Base-by-base conservation (phyloP, 2,113 vertebrate genomes). In the Nematolebias whitei region DNA sequence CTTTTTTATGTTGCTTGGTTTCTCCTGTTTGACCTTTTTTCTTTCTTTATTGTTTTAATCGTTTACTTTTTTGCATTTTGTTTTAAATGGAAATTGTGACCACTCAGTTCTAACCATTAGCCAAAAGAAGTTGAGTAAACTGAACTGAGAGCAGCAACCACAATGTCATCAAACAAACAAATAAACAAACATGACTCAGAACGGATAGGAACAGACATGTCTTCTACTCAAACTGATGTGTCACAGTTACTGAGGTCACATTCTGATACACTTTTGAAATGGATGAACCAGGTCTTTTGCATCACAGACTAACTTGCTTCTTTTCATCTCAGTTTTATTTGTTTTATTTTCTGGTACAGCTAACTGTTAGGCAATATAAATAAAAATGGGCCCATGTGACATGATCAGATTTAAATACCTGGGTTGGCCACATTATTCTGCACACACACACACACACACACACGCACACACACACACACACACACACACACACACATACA, bases 81-180 rank as follows among this genome's bases (percentile, higher is more conserved):
- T 90, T 92, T 91, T 93, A 90, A 92, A 90, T 92, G 87, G 91
- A 92, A 90, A 92, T 86, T 82, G 88, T 74, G 67, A 65, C 77
- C 83, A 88, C 53, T 83, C 78, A 76, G 84, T 79, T 70, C 55
- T 70, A 87, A 91, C 72, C 67, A 52, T 72, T 70, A 79, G 66
- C 63, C 49, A 50, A 48, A 58, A 47, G 54, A 43, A 49, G 67
- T 51, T 67, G 79, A 73, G 75, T 79, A 78, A 85, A 79, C 2
- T 61, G 80, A 85, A n/a, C n/a, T 29, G 26, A 29, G 81, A 78
- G 56, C 78, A 86, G 81, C 81, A 86, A 89, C 79, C 62, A 16
- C 73, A 59, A 61, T 53, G 56, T 67, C 59, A 67, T 75, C 57
- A 85, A 75, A 76, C 64, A 83, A 74, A 85, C 77, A 45, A n/a